phyloP scores from a whole-genome alignment of 2,888 invertebrate genomes.

The Calameuta pallipes region DNA sequence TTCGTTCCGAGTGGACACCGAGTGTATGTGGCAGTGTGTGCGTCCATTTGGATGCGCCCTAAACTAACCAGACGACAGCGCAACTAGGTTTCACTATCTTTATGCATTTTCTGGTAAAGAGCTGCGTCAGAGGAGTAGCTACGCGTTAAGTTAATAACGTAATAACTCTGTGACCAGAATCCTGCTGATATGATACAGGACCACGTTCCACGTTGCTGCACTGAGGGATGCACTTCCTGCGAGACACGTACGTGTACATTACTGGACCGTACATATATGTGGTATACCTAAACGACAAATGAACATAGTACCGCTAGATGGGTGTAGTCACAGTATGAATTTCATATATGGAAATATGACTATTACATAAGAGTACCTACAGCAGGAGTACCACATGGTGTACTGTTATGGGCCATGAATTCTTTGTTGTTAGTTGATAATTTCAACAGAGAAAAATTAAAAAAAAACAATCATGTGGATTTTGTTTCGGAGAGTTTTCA shows the following conservation, averaged over 20 bases:
- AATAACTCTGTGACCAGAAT: background rate
- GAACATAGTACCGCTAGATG: background rate
- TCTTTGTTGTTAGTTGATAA: background rate
- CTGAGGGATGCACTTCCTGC: background rate
- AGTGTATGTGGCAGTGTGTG: background rate
- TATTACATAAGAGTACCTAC: background rate
- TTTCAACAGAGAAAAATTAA: background rate
- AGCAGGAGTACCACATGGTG: background rate
- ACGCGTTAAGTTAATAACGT: background rate
- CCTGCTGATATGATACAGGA: background rate
- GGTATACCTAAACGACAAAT: background rate
- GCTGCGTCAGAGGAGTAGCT: background rate
- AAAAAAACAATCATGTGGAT: background rate
- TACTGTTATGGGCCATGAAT: background rate
- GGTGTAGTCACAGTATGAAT: background rate
- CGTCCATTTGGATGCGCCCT: background rate
- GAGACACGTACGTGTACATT: background rate
- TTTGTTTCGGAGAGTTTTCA: background rate
- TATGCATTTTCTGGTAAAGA: background rate
- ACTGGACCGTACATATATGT: background rate
- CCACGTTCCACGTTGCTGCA: background rate
- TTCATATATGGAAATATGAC: background rate
- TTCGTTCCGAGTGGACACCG: background rate
- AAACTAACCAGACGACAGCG: background rate
- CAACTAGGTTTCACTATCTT: background rate